Conservation (phyloP, 2,797 vertebrate species). For the Neoniphon sammara region DNA sequence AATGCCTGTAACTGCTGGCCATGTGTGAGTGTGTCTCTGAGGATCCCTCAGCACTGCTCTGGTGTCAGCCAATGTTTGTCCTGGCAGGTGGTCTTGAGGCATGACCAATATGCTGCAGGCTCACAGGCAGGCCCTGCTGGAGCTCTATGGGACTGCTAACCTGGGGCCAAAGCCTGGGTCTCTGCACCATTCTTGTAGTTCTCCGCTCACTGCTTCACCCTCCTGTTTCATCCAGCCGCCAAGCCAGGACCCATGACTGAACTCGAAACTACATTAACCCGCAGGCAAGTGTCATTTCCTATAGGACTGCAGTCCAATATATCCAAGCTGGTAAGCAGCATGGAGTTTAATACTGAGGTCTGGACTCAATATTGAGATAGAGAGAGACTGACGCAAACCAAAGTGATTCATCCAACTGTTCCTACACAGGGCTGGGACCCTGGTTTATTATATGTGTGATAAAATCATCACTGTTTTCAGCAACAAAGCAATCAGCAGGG, state of each 20-base stretch:
- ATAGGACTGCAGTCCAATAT: slow-evolving; percentile 36
- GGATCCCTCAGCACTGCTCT: slow-evolving; percentile 53
- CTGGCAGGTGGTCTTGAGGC: slow-evolving; percentile 76
- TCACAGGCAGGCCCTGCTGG: slow-evolving; percentile 54
- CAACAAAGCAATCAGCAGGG: slow-evolving; percentile 62
- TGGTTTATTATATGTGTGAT: slow-evolving; percentile 44
- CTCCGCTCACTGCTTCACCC: slow-evolving; percentile 55
- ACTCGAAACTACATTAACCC: slow-evolving; percentile 61
- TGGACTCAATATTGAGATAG: slow-evolving; percentile 18
- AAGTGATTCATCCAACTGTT: slow-evolving; percentile 46
- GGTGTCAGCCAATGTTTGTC: slow-evolving; percentile 55
- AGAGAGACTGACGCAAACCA: slow-evolving; percentile 11
- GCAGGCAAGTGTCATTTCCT: slow-evolving; percentile 52
- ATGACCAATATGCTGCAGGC: slow-evolving; percentile 66
- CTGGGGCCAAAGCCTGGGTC: slow-evolving; percentile 59
- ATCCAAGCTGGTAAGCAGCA: slow-evolving; percentile 49
- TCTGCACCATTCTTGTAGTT: slow-evolving; percentile 47
- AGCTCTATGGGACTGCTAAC: slow-evolving; percentile 61
- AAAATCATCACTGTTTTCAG: slow-evolving; percentile 61
- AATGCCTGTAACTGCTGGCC: slow-evolving; percentile 71
- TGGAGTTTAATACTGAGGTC: slow-evolving; percentile 1
- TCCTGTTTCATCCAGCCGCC: slow-evolving; percentile 45
- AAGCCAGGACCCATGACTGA: slow-evolving; percentile 45
- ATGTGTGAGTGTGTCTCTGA: slow-evolving; percentile 63
- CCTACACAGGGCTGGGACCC: slow-evolving; percentile 19